Base-by-base conservation (phyloP, 2,113 vertebrate genomes). In the Fregetta grallaria region DNA sequence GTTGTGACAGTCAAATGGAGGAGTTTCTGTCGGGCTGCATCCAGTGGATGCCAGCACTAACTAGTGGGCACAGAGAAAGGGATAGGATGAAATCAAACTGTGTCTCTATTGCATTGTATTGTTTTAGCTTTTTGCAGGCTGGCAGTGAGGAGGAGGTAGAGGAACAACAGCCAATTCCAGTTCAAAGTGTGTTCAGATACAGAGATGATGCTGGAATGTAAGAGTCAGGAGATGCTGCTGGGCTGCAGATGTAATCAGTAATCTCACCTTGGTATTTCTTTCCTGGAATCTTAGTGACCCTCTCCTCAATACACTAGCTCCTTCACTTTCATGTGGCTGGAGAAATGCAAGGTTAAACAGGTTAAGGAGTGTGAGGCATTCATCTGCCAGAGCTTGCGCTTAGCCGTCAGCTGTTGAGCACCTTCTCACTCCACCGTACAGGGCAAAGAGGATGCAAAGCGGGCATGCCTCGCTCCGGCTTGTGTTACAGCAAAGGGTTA, bases 1-100 rank as follows among this genome's bases (percentile, higher is more conserved):
- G 21, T 45, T 0, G 0, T 29, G 56, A 52, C 9, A 89, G 42
- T 14, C 3, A 1, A 66, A 62, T 4, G 44, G 32, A 78, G 17
- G 21, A 18, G 7, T 59, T 93, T 82, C 47, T 88, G 50, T 32
- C 45, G 47, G 29, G n/a, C 21, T 87, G 53, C 4, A 10, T 38
- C 45, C 47, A 61, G 62, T 7, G 23, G 36, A 52, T 4, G 45
- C 18, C 23, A 55, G 49, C 44, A 42, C 34, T 49, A 58, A 52
- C 34, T 16, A n/a, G 11, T 11, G 7, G n/a, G 77, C n/a, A 59
- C 4, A 7, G 45, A 91, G 34, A 67, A 91, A 74, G 29, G 20
- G 29, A 18, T 5, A 45, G 71, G 59, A 50, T 67, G 61, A 84
- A 73, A 87, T n/a, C 20, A 66, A 74, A 7, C 12, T 13, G 3